phyloP scores from a whole-genome alignment of 2,113 vertebrate species.

The Chloropsis cyanopogon region DNA sequence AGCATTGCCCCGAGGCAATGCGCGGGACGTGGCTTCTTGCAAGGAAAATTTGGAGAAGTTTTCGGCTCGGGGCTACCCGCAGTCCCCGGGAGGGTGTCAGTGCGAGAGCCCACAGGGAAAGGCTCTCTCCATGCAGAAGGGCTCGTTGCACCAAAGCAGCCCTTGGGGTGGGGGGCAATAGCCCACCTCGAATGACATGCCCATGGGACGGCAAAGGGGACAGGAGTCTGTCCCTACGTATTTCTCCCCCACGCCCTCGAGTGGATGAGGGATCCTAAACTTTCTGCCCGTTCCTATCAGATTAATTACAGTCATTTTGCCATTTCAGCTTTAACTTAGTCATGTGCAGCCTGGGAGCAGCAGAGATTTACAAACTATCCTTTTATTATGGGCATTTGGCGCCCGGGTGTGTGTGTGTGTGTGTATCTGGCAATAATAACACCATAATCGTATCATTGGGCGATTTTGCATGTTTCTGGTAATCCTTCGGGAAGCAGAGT shows the following conservation, averaged over 20 bases:
- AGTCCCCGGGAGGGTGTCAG: neutral
- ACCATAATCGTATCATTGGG: neutral
- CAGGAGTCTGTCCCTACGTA: fast-evolving
- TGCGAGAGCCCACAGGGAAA: neutral
- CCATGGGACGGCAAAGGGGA: neutral
- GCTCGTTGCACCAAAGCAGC: neutral
- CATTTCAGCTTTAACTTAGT: neutral
- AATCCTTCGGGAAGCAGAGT: neutral
- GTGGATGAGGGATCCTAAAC: neutral
- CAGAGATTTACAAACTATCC: neutral
- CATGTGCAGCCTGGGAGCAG: neutral
- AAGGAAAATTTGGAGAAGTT: neutral
- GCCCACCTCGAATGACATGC: neutral
- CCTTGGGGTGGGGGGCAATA: neutral
- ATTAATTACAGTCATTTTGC: neutral
- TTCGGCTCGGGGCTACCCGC: neutral
- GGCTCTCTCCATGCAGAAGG: neutral
- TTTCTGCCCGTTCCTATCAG: neutral
- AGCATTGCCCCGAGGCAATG: neutral
- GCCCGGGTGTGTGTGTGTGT: fast-evolving
- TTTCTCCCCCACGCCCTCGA: neutral
- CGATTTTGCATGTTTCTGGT: neutral
- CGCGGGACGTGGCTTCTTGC: neutral
- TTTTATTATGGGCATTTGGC: neutral
- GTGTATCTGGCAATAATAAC: neutral